These are phyloP conservation scores for Pristiophorus japonicus DNA, from an alignment of 2,113 vertebrate species.

Conservation along the genomic window DNA sequence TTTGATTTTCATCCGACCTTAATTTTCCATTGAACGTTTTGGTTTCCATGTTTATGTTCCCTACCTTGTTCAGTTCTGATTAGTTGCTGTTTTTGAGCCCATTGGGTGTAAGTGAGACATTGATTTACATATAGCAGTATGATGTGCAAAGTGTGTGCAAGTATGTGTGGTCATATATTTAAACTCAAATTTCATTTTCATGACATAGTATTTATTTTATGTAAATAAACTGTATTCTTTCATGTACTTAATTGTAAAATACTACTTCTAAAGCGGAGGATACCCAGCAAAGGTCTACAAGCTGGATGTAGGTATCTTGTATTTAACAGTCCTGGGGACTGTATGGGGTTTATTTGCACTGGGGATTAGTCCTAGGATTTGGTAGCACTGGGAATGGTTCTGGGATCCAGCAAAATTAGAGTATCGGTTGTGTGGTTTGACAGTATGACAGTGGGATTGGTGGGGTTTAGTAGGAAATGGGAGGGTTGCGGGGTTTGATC, in stretches of 20 bases:
- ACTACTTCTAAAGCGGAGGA: neutral
- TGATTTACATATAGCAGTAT: neutral
- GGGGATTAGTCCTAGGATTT: neutral
- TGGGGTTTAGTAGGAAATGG: neutral
- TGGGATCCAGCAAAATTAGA: neutral
- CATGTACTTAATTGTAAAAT: neutral
- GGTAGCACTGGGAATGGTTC: neutral
- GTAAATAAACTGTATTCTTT: neutral
- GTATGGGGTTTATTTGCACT: neutral
- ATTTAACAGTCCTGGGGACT: neutral
- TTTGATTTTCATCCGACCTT: neutral
- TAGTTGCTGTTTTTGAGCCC: neutral
- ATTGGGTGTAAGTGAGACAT: neutral
- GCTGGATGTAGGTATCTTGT: neutral
- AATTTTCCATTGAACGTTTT: neutral
- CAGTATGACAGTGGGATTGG: neutral
- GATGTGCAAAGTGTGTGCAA: neutral
- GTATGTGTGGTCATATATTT: neutral
- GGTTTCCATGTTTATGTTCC: neutral
- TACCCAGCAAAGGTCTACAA: neutral
- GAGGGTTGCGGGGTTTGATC: neutral
- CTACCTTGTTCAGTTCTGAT: neutral
- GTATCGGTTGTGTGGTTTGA: neutral
- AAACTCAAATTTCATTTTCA: neutral
- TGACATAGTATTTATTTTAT: neutral